Evolutionary conservation across 2,113 vertebrate species (phyloP).

Genomic region (Leuciscus idus): DNA sequence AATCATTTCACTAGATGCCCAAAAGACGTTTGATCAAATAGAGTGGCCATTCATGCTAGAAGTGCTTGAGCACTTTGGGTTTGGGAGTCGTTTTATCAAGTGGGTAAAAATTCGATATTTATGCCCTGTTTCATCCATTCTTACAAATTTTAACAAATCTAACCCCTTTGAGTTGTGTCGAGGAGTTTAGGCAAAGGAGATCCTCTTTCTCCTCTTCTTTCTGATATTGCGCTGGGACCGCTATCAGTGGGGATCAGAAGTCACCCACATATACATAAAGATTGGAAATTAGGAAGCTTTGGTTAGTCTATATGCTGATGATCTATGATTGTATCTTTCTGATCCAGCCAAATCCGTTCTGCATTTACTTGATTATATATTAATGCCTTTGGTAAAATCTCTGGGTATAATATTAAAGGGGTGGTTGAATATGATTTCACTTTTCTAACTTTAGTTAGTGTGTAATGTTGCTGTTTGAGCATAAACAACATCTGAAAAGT

Average conservation of each 20-base stretch:
- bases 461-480: too few relatives aligned
- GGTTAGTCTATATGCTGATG: background rate
- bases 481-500: too few relatives aligned
- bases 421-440: too few relatives aligned
- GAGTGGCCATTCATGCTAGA: background rate
- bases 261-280: constrained; percentile 19
- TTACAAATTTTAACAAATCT: background rate
- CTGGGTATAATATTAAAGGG: too few relatives aligned
- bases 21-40: background rate
- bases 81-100: background rate
- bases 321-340: background rate
- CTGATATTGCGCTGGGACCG: constrained; percentile 14
- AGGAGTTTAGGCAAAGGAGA: constrained; percentile 1
- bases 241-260: background rate
- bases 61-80: background rate
- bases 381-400: too few relatives aligned
- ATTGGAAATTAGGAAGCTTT: background rate
- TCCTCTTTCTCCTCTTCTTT: background rate
- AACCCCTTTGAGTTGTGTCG: background rate
- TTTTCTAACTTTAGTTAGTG: too few relatives aligned
- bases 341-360: background rate
- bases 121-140: background rate
- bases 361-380: background rate
- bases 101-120: too few relatives aligned
- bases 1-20: background rate